Evolutionary conservation across 2,797 vertebrate species (phyloP).

Genomic region (Sciurus vulgaris): DNA sequence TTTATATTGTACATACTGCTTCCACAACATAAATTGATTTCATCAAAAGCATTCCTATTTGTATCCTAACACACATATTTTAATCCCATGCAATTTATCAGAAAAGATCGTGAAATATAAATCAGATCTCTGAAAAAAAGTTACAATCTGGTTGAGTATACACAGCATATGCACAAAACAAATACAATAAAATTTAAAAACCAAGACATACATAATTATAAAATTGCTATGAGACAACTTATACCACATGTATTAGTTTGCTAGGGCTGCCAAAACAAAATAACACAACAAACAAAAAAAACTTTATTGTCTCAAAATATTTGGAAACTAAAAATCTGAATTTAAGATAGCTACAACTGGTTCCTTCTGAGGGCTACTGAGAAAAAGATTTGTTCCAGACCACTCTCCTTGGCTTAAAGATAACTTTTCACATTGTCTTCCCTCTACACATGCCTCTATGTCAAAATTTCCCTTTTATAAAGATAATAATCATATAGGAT

Average conservation of each 20-base stretch:
- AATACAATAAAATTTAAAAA: constrained; percentile 37
- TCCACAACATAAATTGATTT: neutral
- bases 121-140: neutral
- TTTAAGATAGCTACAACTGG: neutral
- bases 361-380: neutral
- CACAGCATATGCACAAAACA: neutral
- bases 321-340: neutral
- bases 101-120: neutral
- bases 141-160: neutral
- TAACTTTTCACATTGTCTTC: neutral
- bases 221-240: neutral
- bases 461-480: neutral
- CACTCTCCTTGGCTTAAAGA: neutral
- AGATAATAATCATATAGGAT: neutral
- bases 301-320: neutral
- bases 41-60: constrained; percentile 2
- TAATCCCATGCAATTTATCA: neutral
- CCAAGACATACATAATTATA: neutral
- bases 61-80: neutral
- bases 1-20: neutral
- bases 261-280: neutral
- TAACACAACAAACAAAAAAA: neutral
- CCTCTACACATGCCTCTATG: neutral
- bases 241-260: neutral
- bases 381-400: no score